Conservation (phyloP, 2,113 vertebrate genomes). For the Neodontobutis hainanensis region DNA sequence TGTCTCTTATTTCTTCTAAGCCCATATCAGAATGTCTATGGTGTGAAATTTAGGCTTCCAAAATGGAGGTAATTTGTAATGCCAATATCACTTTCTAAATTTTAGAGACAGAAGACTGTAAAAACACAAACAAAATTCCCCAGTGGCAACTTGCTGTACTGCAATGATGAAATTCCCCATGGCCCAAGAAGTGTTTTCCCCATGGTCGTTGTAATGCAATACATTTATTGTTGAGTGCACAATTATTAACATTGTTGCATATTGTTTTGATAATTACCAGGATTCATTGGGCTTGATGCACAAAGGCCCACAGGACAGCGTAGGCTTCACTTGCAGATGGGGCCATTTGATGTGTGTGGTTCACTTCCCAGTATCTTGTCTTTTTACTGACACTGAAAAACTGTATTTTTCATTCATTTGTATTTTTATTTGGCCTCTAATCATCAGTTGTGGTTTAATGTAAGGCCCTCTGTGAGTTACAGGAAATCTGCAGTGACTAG, state of each 20-base stretch:
- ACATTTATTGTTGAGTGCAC: not conserved
- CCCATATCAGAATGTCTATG: conserved; percentile 45
- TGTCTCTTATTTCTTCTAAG: conserved; percentile 47
- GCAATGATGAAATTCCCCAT: not conserved
- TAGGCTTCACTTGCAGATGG: no score
- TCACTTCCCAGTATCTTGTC: no score
- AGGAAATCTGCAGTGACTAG: conserved; percentile 38
- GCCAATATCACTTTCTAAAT: conserved; percentile 25
- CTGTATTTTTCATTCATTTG: no score
- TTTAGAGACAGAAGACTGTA: not conserved
- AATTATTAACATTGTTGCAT: not conserved
- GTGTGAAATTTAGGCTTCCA: conserved; percentile 24
- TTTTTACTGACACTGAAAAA: no score
- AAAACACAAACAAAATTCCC: not conserved
- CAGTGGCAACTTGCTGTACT: not conserved
- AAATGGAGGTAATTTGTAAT: conserved; percentile 48
- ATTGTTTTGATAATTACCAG: not conserved
- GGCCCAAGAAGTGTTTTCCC: not conserved
- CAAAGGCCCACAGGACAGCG: not conserved
- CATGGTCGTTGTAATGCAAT: not conserved
- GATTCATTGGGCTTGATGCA: not conserved
- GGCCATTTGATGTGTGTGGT: no score
- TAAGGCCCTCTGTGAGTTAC: not conserved
- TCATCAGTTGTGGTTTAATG: conserved; percentile 17
- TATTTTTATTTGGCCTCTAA: not conserved